Base-by-base conservation (phyloP, 2,888 invertebrate species). In the Quadriops clusia region DNA sequence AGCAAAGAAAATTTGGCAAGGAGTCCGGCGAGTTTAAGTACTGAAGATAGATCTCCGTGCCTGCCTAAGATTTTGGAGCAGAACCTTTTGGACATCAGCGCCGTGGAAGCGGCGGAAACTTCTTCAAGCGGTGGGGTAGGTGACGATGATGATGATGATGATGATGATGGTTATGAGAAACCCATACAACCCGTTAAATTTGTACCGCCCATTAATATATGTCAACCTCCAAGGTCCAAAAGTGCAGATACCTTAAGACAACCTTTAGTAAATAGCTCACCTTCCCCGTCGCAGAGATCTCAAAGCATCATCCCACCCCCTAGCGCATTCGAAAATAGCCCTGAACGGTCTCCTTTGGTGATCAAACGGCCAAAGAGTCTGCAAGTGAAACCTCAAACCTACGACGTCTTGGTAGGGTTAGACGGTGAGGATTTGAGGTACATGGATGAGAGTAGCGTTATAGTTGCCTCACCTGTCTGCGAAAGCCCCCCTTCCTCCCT, bases 371-470 rank as follows among this genome's bases (percentile, higher is more conserved):
- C 71, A 28, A 63, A 63, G 49, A 70, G 68, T 40, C 60, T 74
- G 32, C 63, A 69, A 24, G 61, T 70, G 10, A 65, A 42, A 43
- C 44, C 54, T 36, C 48, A 50, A 34, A 76, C 77, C 18, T 85
- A 77, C 49, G 86, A 87, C 54, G 69, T 84, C 37, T 64, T 89
- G 36, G 71, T 77, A 11, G 79, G 78, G 28, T 67, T 87, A 60
- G 86, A 87, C 53, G 81, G 80, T 37, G 82, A 83, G n/a, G 89
- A 90, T 59, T 63, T 90, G 30, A 72, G 83, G 25, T 90, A 74
- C 58, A 89, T 90, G 89, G 90, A 90, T 54, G 89, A 90, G 54
- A 87, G 87, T 57, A 87, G 86, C 15, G 72, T 87, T 23, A 77
- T 78, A 42, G 67, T 85, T 34, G 75, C 82, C 33, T 82, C 85